Evolutionary conservation across 1,140 invertebrate genomes (phyloP).

Genomic region (Drosophila pruinosa): DNA sequence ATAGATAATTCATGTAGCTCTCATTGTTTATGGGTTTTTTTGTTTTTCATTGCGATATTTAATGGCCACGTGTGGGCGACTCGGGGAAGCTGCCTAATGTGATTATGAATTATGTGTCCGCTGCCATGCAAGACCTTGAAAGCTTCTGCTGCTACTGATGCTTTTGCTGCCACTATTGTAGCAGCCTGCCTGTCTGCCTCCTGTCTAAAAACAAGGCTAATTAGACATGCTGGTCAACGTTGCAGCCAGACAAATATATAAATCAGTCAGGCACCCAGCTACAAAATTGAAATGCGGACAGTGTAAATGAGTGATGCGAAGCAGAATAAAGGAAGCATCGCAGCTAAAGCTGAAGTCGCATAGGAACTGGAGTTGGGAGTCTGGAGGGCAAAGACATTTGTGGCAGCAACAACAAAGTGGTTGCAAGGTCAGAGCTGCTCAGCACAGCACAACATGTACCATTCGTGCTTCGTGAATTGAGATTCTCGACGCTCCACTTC

Average conservation of each 20-base stretch:
- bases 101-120: constrained; percentile 72
- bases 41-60: constrained; percentile 25
- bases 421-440: constrained; percentile 49
- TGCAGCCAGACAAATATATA: constrained; percentile 1
- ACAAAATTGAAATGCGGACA: constrained; percentile 50
- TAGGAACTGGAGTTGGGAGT: background rate
- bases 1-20: constrained; percentile 58
- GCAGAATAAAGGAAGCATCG: background rate
- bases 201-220: constrained; percentile 55
- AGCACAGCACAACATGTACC: background rate
- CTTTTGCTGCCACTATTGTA: background rate
- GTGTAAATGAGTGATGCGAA: constrained; percentile 2
- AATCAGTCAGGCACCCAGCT: constrained; percentile 41
- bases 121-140: constrained; percentile 53
- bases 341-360: background rate
- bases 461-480: constrained; percentile 16
- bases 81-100: constrained; percentile 56
- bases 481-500: constrained; percentile 13
- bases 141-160: background rate
- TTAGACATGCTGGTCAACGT: constrained; percentile 63
- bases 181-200: constrained; percentile 22
- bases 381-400: constrained; percentile 35
- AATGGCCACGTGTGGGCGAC: constrained; percentile 51
- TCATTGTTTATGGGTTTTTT: constrained; percentile 30
- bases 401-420: constrained; percentile 18